A percentile compares a stretch with the other conserved stretches of the same genome.
These are phyloP conservation scores for Cranoglanis bouderius DNA, from an alignment of 2,113 vertebrate genomes.

Conservation along the genomic window DNA sequence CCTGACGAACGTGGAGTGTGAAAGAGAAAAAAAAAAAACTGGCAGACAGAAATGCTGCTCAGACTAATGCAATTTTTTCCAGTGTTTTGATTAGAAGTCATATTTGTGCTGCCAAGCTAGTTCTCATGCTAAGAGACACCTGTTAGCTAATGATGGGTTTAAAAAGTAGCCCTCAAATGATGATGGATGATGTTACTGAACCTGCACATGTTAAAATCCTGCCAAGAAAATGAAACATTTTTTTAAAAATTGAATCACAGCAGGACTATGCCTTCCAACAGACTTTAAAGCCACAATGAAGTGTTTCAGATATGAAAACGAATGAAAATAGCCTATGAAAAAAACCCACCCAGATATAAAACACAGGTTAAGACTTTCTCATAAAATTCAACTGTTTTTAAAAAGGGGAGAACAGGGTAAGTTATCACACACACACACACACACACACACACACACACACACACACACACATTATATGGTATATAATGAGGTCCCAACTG, in stretches of 20 bases:
- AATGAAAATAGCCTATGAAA: neutral
- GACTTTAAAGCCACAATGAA: neutral
- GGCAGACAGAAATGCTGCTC: neutral
- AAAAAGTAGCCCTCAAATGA: neutral
- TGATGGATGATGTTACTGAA: constrained; percentile 1
- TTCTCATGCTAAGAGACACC: constrained; percentile 7
- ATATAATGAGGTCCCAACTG: no score
- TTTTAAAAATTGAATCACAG: neutral
- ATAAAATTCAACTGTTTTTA: neutral
- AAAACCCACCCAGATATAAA: neutral
- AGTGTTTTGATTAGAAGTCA: neutral
- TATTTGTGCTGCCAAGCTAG: neutral
- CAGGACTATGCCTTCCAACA: neutral
- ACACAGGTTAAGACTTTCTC: neutral
- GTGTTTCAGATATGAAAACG: neutral
- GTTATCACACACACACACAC: no score
- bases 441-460: no score
- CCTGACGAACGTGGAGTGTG: neutral
- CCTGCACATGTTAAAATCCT: neutral
- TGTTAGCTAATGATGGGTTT: neutral
- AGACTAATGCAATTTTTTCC: neutral
- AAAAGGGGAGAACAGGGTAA: neutral
- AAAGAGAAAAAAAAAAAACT: neutral
- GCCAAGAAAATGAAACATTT: neutral
- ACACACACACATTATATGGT: no score